Evolutionary conservation across 2,888 invertebrate genomes (phyloP).

Genomic region (Drosophila mimica): DNA sequence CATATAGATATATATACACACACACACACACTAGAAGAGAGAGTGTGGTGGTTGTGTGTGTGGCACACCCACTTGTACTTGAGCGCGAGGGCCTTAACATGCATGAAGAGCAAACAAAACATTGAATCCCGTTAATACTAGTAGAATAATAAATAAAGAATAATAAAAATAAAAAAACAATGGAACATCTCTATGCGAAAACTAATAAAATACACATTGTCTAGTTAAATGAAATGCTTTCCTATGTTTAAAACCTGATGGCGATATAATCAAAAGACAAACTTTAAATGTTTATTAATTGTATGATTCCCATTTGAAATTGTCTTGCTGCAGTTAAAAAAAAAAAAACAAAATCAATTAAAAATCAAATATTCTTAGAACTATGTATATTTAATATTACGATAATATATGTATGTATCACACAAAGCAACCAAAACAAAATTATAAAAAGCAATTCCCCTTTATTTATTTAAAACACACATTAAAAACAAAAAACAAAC

Average conservation of each 20-base stretch:
- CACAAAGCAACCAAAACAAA: constrained; percentile 48
- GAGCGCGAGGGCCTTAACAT: constrained; percentile 77
- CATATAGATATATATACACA: constrained; percentile 11
- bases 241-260: constrained; percentile 73
- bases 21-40: constrained; percentile 13
- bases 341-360: constrained; percentile 1
- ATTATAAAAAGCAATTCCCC: constrained; percentile 69
- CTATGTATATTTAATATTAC: constrained; percentile 73
- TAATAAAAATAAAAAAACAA: constrained; percentile 36
- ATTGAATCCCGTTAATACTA: constrained; percentile 58
- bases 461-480: constrained; percentile 75
- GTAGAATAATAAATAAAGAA: constrained; percentile 45
- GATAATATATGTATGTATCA: constrained; percentile 51
- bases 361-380: constrained; percentile 54
- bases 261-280: constrained; percentile 78
- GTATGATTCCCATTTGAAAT: constrained; percentile 23
- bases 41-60: background rate
- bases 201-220: constrained; percentile 48
- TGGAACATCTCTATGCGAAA: constrained; percentile 44
- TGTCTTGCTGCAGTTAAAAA: constrained; percentile 54
- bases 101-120: constrained; percentile 63
- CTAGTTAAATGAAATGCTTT: constrained; percentile 76
- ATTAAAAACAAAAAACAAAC: constrained; percentile 36
- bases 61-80: constrained; percentile 66
- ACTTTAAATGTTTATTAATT: constrained; percentile 55